Evolutionary conservation across 2,888 invertebrate genomes (phyloP).

Genomic region (Metopia argyrocephala): DNA sequence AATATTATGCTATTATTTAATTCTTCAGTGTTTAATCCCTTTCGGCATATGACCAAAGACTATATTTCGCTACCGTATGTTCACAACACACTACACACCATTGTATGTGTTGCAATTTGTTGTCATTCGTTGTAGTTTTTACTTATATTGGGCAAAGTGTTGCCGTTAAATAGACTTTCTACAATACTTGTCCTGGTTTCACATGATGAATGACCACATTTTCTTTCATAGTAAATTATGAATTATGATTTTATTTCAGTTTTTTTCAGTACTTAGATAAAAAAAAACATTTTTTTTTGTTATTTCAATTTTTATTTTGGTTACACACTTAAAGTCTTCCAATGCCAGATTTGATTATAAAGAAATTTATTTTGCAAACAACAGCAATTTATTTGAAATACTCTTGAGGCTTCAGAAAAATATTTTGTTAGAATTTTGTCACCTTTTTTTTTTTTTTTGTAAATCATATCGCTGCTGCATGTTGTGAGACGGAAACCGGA

Average conservation of each 20-base stretch:
- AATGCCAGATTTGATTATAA: constrained; percentile 58
- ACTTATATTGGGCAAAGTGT: not conserved
- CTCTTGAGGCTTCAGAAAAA: constrained; percentile 66
- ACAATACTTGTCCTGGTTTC: constrained; percentile 65
- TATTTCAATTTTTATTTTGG: not conserved
- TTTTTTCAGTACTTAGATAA: not conserved
- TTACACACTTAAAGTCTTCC: not conserved
- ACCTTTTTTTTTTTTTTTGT: constrained; percentile 11
- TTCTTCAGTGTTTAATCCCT: too few species aligned
- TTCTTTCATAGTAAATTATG: constrained; percentile 59
- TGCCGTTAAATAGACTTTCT: constrained; percentile 24
- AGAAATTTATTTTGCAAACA: constrained; percentile 58
- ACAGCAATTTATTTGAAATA: constrained; percentile 67
- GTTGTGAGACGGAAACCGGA: constrained; percentile 63
- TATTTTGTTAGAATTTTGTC: constrained; percentile 12
- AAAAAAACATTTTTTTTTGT: constrained; percentile 1
- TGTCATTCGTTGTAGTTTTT: constrained; percentile 36
- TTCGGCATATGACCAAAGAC: too few species aligned
- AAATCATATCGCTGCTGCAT: not conserved
- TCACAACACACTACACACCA: too few species aligned
- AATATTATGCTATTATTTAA: too few species aligned
- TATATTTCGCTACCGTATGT: too few species aligned
- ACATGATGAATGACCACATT: constrained; percentile 70
- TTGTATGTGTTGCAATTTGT: constrained; percentile 51
- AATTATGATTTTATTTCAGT: constrained; percentile 64